phyloP scores from a whole-genome alignment of 2,797 vertebrate species.

The Amphiprion clarkii region DNA sequence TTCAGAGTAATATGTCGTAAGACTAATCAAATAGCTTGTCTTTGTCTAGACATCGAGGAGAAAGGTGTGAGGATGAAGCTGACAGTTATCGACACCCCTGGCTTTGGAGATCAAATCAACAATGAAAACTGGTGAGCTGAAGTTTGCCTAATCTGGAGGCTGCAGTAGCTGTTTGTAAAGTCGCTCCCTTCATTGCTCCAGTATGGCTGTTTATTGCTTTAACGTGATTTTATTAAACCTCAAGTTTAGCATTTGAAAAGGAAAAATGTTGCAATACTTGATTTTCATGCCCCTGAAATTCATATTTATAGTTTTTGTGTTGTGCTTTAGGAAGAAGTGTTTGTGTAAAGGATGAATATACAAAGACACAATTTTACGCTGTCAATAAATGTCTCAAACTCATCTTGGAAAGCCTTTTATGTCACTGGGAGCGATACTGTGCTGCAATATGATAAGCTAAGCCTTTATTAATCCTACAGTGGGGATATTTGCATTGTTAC shows the following conservation, averaged over 20 bases:
- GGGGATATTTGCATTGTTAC: no score
- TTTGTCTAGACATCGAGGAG: constrained; percentile 92
- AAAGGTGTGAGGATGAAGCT: constrained; percentile 98
- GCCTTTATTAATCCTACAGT: no score
- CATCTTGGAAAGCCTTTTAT: not conserved
- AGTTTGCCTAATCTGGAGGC: not conserved
- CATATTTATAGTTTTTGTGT: not conserved
- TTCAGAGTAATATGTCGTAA: not conserved
- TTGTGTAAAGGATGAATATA: not conserved
- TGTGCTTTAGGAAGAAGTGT: not conserved
- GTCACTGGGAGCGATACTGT: not conserved
- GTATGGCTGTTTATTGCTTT: not conserved
- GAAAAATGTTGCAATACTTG: no score
- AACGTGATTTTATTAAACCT: not conserved
- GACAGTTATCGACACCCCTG: constrained; percentile 96
- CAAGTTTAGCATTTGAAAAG: no score
- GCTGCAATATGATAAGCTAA: not conserved
- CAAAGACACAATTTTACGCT: not conserved
- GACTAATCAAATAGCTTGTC: not conserved
- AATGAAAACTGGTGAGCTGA: constrained; percentile 95
- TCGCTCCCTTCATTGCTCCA: not conserved
- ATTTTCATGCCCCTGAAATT: not conserved
- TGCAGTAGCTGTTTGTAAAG: not conserved
- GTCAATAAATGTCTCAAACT: not conserved
- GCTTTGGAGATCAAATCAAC: constrained; percentile 98